These are phyloP conservation scores for Hyla sarda DNA, from an alignment of 2,113 vertebrate genomes.

Conservation along the genomic window DNA sequence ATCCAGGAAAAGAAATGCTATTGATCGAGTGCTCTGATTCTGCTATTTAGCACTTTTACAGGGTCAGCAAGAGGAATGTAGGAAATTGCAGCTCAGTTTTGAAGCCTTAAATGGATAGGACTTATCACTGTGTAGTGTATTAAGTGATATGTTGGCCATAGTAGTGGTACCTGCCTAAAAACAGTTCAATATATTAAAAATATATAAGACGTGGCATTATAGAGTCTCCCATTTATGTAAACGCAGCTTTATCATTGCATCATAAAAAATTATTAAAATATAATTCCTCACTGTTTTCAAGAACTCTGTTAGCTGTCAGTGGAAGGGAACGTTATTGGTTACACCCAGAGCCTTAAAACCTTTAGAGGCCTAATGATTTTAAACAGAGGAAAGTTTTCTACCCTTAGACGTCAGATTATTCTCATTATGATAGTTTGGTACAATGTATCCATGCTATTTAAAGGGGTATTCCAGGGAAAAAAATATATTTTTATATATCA, in stretches of 20 bases:
- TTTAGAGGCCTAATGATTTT: no score
- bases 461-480: no score
- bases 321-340: neutral
- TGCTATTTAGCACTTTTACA: slow-evolving; percentile 14
- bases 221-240: neutral
- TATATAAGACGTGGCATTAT: neutral
- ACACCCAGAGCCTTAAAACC: neutral
- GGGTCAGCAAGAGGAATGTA: neutral
- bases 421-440: no score
- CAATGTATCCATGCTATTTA: no score
- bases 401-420: no score
- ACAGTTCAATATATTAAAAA: neutral
- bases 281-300: neutral
- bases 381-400: no score
- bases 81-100: slow-evolving; percentile 21
- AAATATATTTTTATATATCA: no score
- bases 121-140: neutral
- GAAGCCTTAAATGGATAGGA: slow-evolving; percentile 13
- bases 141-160: neutral
- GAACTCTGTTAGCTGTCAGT: neutral
- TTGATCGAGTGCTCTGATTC: slow-evolving; percentile 10
- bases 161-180: neutral
- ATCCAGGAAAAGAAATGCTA: slow-evolving; percentile 18
- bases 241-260: neutral
- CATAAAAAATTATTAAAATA: no score